phyloP scores from a whole-genome alignment of 2,797 vertebrate species.

The Crenuchus spilurus region DNA sequence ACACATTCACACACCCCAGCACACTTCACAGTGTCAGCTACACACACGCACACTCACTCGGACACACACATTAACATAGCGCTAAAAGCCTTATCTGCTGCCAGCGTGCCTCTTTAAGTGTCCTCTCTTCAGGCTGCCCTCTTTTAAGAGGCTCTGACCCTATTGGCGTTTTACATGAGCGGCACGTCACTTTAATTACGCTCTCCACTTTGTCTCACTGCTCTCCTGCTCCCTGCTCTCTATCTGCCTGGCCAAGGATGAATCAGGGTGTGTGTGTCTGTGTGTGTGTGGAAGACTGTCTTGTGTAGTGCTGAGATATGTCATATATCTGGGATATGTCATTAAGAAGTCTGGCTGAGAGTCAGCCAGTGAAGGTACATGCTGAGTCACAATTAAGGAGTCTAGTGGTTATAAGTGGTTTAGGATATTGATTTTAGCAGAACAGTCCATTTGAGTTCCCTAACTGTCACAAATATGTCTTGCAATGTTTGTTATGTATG shows the following conservation, averaged over 20 bases:
- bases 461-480: too few species aligned
- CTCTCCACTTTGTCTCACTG: constrained; percentile 69
- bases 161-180: constrained; percentile 84
- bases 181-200: constrained; percentile 86
- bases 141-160: constrained; percentile 82
- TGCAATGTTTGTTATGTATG: too few species aligned
- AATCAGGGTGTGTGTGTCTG: constrained; percentile 2
- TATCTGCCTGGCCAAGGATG: constrained; percentile 19
- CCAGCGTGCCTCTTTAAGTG: constrained; percentile 46
- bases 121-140: constrained; percentile 58
- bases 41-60: constrained; percentile 23
- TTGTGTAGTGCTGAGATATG: neutral
- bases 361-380: neutral
- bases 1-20: constrained; percentile 12
- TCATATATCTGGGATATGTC: neutral
- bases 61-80: constrained; percentile 28
- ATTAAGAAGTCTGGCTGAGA: neutral
- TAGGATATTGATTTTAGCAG: neutral
- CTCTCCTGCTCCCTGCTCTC: constrained; percentile 19
- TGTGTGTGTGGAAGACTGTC: neutral
- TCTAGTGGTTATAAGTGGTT: neutral
- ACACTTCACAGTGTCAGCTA: constrained; percentile 18
- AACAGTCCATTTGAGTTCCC: too few species aligned
- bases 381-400: neutral
- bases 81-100: constrained; percentile 59